Conservation (phyloP, 2,888 invertebrate species). For the Pristionchus japonicus region DNA sequence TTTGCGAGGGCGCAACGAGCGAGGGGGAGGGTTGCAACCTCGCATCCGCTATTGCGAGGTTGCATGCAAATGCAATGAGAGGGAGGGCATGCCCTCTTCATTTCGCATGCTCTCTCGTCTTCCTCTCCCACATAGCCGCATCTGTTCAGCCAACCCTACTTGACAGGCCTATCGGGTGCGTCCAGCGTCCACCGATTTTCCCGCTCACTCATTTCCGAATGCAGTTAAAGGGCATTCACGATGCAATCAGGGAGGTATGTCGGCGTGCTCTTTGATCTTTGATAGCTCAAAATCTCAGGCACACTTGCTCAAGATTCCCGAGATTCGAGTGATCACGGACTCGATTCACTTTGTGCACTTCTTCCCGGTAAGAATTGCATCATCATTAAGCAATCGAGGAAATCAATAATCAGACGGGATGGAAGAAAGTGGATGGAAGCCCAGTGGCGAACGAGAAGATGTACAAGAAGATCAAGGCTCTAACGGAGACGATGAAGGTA, state of each 20-base stretch:
- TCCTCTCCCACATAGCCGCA: too few species aligned
- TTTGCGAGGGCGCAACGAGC: too few species aligned
- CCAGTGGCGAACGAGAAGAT: neutral
- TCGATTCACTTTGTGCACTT: conserved; percentile 23
- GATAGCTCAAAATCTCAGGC: conserved; percentile 2
- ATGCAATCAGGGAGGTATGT: neutral
- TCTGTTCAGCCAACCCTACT: too few species aligned
- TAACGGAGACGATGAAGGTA: neutral
- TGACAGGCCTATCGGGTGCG: conserved; percentile 6
- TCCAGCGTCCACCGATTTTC: neutral
- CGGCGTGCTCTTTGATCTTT: neutral
- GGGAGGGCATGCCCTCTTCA: too few species aligned
- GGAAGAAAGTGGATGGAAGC: neutral
- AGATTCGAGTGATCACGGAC: conserved; percentile 30
- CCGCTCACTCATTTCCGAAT: conserved; percentile 28
- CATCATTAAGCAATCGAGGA: neutral
- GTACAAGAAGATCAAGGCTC: conserved; percentile 9
- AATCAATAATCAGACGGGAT: neutral
- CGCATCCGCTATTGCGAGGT: too few species aligned
- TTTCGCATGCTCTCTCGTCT: too few species aligned
- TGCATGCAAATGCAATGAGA: too few species aligned
- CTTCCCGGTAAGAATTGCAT: neutral
- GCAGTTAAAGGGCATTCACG: conserved; percentile 1
- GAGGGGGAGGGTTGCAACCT: too few species aligned
- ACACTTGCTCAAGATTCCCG: neutral